Percentiles rank a stretch among this genome's conserved stretches.
Evolutionary conservation across 2,113 vertebrate genomes (phyloP).

Genomic region (Takifugu bimaculatus): DNA sequence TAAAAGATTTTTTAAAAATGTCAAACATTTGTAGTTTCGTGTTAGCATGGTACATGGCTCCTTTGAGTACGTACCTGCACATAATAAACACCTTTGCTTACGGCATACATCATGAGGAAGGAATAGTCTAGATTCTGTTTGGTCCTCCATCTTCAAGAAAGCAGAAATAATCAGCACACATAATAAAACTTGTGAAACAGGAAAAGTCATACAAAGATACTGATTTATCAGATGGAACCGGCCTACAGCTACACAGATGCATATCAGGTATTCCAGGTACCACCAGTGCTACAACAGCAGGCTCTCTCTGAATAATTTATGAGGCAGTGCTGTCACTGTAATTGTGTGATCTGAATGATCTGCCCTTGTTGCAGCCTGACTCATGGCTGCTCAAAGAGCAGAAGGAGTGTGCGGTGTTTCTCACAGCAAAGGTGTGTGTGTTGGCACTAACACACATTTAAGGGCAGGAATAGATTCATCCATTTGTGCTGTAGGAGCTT

Average conservation of each 20-base stretch:
- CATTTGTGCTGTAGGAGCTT: too few relatives aligned
- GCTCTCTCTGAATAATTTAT: conserved; percentile 35
- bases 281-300: conserved; percentile 8
- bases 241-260: conserved; percentile 6
- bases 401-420: conserved; percentile 31
- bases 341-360: conserved; percentile 31
- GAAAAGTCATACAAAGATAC: neutral
- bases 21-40: neutral
- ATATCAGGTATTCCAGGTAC: conserved; percentile 2
- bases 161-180: neutral
- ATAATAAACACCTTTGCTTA: conserved; percentile 93
- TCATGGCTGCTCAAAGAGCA: conserved; percentile 3
- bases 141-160: conserved; percentile 87
- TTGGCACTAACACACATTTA: neutral
- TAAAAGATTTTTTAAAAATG: neutral
- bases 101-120: conserved; percentile 99
- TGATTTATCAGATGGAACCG: neutral
- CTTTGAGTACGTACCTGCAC: conserved; percentile 83
- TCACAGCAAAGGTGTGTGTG: conserved; percentile 20
- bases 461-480: too few relatives aligned
- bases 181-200: neutral
- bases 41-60: too few relatives aligned
- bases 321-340: conserved; percentile 23
- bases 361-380: conserved; percentile 18
- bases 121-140: conserved; percentile 98